phyloP scores from a whole-genome alignment of 2,113 vertebrate genomes.

The Excalfactoria chinensis region DNA sequence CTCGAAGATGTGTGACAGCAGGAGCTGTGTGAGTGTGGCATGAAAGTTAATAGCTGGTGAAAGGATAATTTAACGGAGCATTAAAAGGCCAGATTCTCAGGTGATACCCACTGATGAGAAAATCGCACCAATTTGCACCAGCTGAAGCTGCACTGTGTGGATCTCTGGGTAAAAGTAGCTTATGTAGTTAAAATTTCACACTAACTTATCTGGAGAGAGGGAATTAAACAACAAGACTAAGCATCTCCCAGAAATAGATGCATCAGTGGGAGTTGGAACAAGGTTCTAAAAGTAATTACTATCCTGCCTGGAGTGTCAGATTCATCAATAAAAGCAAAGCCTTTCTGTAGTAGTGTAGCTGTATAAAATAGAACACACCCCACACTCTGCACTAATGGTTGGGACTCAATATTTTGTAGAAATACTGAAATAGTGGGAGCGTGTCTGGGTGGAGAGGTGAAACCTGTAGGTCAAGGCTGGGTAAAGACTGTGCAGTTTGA shows the following conservation, averaged over 20 bases:
- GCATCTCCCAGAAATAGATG: constrained; percentile 61
- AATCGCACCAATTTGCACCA: neutral
- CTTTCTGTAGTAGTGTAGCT: neutral
- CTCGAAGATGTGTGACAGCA: constrained; percentile 21
- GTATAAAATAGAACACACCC: neutral
- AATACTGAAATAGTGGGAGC: neutral
- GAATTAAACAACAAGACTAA: constrained; percentile 47
- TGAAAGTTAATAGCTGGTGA: constrained; percentile 17
- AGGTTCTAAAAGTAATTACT: constrained; percentile 42
- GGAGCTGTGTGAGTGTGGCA: neutral
- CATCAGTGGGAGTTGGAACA: constrained; percentile 44
- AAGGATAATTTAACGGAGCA: neutral
- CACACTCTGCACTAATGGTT: neutral
- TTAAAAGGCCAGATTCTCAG: constrained; percentile 12
- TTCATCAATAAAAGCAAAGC: constrained; percentile 1
- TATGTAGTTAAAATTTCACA: constrained; percentile 28
- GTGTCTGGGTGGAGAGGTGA: constrained; percentile 14
- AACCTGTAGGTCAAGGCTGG: neutral
- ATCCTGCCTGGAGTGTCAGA: constrained; percentile 25
- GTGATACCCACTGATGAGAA: neutral
- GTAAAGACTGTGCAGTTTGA: neutral
- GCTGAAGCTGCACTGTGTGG: neutral
- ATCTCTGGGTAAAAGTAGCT: constrained; percentile 5
- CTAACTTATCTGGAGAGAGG: constrained; percentile 13
- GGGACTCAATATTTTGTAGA: neutral